A percentile compares a stretch with the other conserved stretches of the same genome.
Evolutionary conservation across 2,888 invertebrate species (phyloP).

Genomic region (Drosophila nr. perissopoda): DNA sequence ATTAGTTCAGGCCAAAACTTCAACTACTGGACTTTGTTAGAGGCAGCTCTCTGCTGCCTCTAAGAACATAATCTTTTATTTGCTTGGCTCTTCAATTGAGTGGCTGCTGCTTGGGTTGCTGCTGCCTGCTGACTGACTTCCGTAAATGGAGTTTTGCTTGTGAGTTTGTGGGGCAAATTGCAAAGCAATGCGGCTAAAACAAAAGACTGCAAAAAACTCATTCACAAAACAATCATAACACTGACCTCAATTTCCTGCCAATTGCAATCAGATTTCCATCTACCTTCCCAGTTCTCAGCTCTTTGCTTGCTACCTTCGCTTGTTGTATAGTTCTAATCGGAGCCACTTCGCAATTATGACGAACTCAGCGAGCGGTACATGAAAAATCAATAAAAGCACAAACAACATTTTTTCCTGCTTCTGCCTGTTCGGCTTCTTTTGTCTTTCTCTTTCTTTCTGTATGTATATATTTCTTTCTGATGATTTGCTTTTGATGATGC

Average conservation of each 20-base stretch:
- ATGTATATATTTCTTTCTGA: conserved; percentile 41
- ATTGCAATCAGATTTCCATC: conserved; percentile 74
- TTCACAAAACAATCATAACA: conserved; percentile 80
- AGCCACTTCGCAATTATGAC: conserved; percentile 71
- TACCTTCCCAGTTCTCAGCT: conserved; percentile 30
- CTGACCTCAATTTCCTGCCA: conserved; percentile 80
- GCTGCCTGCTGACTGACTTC: conserved; percentile 8
- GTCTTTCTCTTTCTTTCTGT: conserved; percentile 11
- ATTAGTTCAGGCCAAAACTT: conserved; percentile 54
- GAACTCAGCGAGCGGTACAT: conserved; percentile 55
- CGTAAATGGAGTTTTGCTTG: conserved; percentile 39
- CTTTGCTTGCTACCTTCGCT: conserved; percentile 10
- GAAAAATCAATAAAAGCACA: conserved; percentile 76
- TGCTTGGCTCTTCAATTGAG: conserved; percentile 37
- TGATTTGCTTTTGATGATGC: conserved; percentile 78
- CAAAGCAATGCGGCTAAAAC: conserved; percentile 37
- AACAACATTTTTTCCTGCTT: conserved; percentile 39
- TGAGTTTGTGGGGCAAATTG: conserved; percentile 60
- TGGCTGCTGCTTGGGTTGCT: not conserved
- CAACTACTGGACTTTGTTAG: conserved; percentile 24
- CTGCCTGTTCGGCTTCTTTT: conserved; percentile 1
- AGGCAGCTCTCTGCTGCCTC: not conserved
- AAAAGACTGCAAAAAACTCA: conserved; percentile 64
- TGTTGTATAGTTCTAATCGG: conserved; percentile 71
- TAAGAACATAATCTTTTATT: conserved; percentile 36